Evolutionary conservation across 2,113 vertebrate species (phyloP).

Genomic region (Puffinus mauretanicus): DNA sequence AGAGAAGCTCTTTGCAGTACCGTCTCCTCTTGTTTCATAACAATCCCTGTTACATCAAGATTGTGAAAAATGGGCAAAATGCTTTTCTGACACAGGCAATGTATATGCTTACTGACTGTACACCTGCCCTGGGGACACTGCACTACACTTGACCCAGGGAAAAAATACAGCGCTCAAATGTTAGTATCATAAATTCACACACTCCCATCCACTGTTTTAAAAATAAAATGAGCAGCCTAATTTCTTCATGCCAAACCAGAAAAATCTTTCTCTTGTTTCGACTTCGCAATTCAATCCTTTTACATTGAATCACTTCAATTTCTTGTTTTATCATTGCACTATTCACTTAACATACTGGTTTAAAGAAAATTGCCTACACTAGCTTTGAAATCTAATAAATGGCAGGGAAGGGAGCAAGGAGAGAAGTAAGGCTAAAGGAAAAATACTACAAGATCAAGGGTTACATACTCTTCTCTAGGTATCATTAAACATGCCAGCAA

Average conservation of each 20-base stretch:
- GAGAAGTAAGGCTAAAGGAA: not conserved
- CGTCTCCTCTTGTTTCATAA: not conserved
- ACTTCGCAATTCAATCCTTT: not conserved
- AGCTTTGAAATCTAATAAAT: not conserved
- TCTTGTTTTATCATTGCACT: not conserved
- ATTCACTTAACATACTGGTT: not conserved
- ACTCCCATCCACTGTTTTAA: not conserved
- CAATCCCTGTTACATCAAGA: not conserved
- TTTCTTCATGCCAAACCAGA: not conserved
- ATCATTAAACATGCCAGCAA: not conserved
- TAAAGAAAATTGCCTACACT: not conserved
- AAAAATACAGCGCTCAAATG: conserved; percentile 23
- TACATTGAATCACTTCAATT: not conserved
- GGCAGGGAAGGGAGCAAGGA: not conserved
- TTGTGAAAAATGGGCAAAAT: conserved; percentile 10
- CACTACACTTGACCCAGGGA: conserved; percentile 1
- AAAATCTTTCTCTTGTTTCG: not conserved
- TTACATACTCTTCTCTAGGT: not conserved
- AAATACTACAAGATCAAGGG: not conserved
- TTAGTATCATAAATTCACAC: not conserved
- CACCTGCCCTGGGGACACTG: not conserved
- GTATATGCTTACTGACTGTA: not conserved
- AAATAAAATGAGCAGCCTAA: not conserved
- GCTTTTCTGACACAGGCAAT: not conserved
- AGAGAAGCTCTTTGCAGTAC: not conserved